Conservation (phyloP, 2,888 invertebrate species). For the Mythimna ferrago region DNA sequence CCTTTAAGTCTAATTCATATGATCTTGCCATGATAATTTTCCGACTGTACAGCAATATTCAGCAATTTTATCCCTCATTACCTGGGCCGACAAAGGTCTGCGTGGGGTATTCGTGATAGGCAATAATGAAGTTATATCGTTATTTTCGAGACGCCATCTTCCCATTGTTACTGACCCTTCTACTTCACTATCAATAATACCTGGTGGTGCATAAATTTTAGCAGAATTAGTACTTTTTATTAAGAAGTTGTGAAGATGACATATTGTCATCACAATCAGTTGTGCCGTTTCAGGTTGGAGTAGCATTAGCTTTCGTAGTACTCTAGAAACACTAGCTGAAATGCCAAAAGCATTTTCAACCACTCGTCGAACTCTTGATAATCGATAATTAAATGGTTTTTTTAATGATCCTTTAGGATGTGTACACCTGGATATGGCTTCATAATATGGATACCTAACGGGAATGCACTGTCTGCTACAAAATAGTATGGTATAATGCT, state of each 20-base stretch:
- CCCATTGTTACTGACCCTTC: conserved; percentile 39
- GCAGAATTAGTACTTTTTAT: conserved; percentile 39
- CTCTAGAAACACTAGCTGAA: conserved; percentile 40
- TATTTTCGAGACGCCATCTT: conserved; percentile 37
- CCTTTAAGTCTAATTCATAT: conserved; percentile 44
- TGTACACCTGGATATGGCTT: conserved; percentile 46
- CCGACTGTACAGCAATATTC: conserved; percentile 51
- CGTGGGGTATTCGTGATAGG: conserved; percentile 41
- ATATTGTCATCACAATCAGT: conserved; percentile 46
- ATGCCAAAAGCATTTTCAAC: too few species aligned
- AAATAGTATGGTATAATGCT: conserved; percentile 42
- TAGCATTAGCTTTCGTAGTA: conserved; percentile 48
- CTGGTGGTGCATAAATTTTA: conserved; percentile 42
- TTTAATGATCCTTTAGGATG: conserved; percentile 23
- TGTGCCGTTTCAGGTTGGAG: conserved; percentile 37
- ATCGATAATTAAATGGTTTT: conserved; percentile 40
- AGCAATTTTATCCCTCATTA: conserved; percentile 51
- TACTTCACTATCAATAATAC: conserved; percentile 42
- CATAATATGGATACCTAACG: conserved; percentile 39
- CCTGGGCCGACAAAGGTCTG: conserved; percentile 32
- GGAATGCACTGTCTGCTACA: conserved; percentile 49
- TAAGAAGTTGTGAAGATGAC: conserved; percentile 46
- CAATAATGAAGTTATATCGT: conserved; percentile 44
- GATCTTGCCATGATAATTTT: conserved; percentile 50
- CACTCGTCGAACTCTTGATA: conserved; percentile 45